Percentiles rank a stretch among this genome's conserved stretches.
These are phyloP conservation scores for Drosophila sp. DNA, from an alignment of 1,140 invertebrate species.

Conservation along the genomic window DNA sequence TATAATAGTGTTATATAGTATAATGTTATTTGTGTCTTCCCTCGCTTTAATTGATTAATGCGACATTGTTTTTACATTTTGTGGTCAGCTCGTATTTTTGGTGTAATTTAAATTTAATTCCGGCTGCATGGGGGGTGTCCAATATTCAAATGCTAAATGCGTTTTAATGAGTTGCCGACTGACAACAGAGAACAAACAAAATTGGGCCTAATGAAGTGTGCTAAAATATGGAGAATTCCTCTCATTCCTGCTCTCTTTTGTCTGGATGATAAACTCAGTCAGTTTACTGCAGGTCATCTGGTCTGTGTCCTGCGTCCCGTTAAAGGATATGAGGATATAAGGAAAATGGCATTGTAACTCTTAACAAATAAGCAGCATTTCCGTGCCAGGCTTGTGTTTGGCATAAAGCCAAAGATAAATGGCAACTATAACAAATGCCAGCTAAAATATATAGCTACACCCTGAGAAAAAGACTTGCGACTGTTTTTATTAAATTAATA, in stretches of 20 bases:
- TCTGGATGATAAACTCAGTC: slow-evolving; percentile 60
- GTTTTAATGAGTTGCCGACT: slow-evolving; percentile 36
- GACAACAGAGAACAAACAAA: not conserved
- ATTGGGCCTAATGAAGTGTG: slow-evolving; percentile 62
- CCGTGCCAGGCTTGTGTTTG: slow-evolving; percentile 55
- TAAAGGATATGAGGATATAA: slow-evolving; percentile 15
- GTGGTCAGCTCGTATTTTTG: slow-evolving; percentile 48
- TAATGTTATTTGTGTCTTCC: slow-evolving; percentile 40
- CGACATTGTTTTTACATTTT: slow-evolving; percentile 74
- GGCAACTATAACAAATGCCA: slow-evolving; percentile 75
- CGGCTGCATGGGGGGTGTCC: not conserved
- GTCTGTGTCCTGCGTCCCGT: not conserved
- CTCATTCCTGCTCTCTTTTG: not conserved
- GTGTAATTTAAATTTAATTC: slow-evolving; percentile 44
- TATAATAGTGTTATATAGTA: slow-evolving; percentile 1
- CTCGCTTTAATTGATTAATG: slow-evolving; percentile 56
- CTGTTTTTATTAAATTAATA: no score
- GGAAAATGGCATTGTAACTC: slow-evolving; percentile 49
- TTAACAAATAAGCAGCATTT: slow-evolving; percentile 76
- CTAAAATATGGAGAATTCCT: slow-evolving; percentile 52
- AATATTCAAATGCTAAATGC: slow-evolving; percentile 40
- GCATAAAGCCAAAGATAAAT: slow-evolving; percentile 82
- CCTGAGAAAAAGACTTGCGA: no score
- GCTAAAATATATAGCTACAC: slow-evolving; percentile 53
- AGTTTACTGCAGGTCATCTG: slow-evolving; percentile 69